A percentile compares a stretch with the other conserved stretches of the same genome.
Conservation (phyloP, 2,888 invertebrate species). For the Drosophila nr. fundita region DNA sequence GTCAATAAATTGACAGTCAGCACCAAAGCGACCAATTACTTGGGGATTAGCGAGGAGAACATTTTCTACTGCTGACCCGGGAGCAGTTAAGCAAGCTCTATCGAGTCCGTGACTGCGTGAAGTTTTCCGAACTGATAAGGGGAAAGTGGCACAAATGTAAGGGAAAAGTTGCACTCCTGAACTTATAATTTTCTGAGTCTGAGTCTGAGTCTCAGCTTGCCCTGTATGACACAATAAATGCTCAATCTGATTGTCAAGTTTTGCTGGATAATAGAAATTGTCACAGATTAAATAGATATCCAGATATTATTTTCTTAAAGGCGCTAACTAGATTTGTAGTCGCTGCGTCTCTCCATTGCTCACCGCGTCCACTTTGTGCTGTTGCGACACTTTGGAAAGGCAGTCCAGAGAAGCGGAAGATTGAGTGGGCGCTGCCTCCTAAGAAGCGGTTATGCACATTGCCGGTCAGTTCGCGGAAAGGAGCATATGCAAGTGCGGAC, state of each 20-base stretch:
- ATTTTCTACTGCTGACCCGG: slow-evolving; percentile 25
- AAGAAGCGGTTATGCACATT: no score
- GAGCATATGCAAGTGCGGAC: no score
- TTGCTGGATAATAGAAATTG: neutral
- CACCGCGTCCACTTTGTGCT: no score
- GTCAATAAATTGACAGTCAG: slow-evolving; percentile 75
- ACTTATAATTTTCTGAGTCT: slow-evolving; percentile 32
- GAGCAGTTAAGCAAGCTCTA: neutral
- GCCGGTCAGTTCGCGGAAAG: no score
- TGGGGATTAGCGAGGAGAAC: slow-evolving; percentile 65
- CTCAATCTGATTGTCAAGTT: neutral
- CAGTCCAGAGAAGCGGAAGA: no score
- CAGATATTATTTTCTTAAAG: neutral
- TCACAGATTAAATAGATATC: neutral
- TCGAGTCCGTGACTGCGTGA: slow-evolving; percentile 8
- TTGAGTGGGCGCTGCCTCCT: no score
- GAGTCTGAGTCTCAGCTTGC: neutral
- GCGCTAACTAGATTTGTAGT: neutral
- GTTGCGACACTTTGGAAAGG: no score
- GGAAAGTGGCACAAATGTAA: neutral
- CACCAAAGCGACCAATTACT: slow-evolving; percentile 72
- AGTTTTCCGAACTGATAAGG: slow-evolving; percentile 5
- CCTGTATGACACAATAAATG: neutral
- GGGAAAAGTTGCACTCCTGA: neutral
- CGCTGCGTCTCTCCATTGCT: neutral